Base-by-base conservation (phyloP, 2,797 vertebrate species). In the Decapterus maruadsi region DNA sequence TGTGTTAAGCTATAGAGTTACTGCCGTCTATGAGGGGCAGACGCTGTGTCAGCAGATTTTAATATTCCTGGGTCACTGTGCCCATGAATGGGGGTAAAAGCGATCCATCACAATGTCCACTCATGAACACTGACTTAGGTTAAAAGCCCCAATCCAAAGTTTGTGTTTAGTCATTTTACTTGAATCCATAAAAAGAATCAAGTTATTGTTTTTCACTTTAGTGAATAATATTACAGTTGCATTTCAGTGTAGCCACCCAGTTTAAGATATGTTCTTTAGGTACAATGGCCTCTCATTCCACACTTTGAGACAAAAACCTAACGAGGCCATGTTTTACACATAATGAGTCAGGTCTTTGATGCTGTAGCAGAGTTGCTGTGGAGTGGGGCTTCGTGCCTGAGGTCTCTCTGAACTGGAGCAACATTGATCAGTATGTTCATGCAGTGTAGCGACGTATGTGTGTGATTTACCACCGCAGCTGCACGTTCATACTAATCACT, bases 71-170 rank as follows among this genome's bases (percentile, higher is more conserved):
- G 8, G 40, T 59, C 36, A 65, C 31, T 19, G 31, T 51, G 31
- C 67, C 22, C 19, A 63, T 64, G 29, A 62, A 46, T 26, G 61
- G 56, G 26, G 40, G 38, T 57, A 4, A 64, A 70, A 71, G 3
- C 3, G 65, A 62, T 45, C n/a, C 62, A 36, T 48, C 51, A 48
- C 56, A 40, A 8, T 11, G 68, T 59, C 45, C 51, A 50, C 62
- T 80, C 42, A 58, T 40, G n/a, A 59, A n/a, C 20, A 29, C 22
- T 46, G 22, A 36, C 43, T 34, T 40, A 29, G 29, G 8, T 29
- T 56, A 9, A 61, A 68, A 67, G 69, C 51, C 55, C 53, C 63
- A 67, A 62, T 75, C 63, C 50, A 68, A 56, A 42, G 4, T 56
- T 22, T n/a, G 26, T 8, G 2, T 55, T 29, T 2, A 36, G 4